Percentiles rank a stretch among this genome's conserved stretches.
These are phyloP conservation scores for Papilio dardanus DNA, from an alignment of 1,140 invertebrate genomes.

Conservation along the genomic window DNA sequence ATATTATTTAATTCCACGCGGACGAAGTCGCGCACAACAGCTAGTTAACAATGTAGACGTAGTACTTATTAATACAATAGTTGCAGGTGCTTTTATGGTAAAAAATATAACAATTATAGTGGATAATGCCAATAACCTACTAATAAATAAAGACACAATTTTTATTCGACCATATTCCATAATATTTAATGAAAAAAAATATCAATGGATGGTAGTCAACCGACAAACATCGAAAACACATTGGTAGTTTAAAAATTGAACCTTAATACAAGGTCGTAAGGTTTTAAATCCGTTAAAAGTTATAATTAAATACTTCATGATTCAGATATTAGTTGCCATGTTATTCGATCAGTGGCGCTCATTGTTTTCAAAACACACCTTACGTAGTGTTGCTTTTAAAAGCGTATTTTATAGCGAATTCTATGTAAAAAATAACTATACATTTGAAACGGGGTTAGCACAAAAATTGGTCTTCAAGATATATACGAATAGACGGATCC, in stretches of 20 bases:
- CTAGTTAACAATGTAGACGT: background rate
- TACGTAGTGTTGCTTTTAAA: background rate
- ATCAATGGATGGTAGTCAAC: background rate
- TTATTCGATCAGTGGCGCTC: background rate
- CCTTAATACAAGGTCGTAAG: background rate
- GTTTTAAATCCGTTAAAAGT: background rate
- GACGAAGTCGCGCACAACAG: too few species aligned
- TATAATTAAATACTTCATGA: background rate
- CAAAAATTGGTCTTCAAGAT: too few species aligned
- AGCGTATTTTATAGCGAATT: background rate
- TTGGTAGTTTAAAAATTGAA: background rate
- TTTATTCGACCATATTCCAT: background rate
- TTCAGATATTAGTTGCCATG: background rate
- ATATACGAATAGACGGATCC: too few species aligned
- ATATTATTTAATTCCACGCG: too few species aligned
- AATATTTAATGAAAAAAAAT: background rate
- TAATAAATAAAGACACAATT: background rate
- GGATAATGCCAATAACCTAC: background rate
- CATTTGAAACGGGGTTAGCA: too few species aligned
- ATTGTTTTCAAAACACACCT: conserved; percentile 9
- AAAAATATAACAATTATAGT: background rate
- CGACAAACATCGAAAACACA: background rate
- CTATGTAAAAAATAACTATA: background rate
- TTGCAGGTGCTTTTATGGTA: background rate
- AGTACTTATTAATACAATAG: background rate